phyloP scores from a whole-genome alignment of 35 echinoderm and acorn worm genomes.

The Eucidaris tribuloides region DNA sequence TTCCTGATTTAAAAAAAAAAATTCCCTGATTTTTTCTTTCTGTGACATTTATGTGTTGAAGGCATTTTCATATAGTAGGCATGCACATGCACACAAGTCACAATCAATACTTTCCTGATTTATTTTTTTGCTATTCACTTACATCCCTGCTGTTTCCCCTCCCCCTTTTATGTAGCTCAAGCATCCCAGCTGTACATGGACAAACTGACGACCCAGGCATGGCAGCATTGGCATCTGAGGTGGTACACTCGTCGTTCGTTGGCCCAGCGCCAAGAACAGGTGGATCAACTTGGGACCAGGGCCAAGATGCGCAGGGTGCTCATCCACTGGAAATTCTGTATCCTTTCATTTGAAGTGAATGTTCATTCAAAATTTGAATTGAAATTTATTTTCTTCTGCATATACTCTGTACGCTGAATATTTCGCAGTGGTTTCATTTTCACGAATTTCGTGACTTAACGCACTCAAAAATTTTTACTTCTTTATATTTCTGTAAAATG shows the following conservation, averaged over 20 bases:
- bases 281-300: slow-evolving; percentile 24
- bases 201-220: not conserved
- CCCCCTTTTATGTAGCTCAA: slow-evolving; percentile 20
- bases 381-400: no score
- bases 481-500: no score
- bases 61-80: no score
- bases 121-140: no score
- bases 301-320: slow-evolving; percentile 20
- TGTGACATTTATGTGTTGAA: no score
- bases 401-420: not conserved
- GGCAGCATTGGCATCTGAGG: slow-evolving; percentile 59
- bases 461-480: no score
- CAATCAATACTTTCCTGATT: no score
- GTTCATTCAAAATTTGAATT: no score
- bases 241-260: slow-evolving; percentile 56
- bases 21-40: no score
- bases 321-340: slow-evolving; percentile 63
- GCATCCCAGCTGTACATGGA: slow-evolving; percentile 30
- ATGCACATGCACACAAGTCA: no score
- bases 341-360: slow-evolving; percentile 52
- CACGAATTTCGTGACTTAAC: not conserved
- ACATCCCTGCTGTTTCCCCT: no score
- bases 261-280: slow-evolving; percentile 36
- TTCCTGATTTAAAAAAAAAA: no score
- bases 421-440: not conserved